Percentiles rank a stretch among this genome's conserved stretches.
These are phyloP conservation scores for Diaphora mendica DNA, from an alignment of 2,888 invertebrate species.

Conservation along the genomic window DNA sequence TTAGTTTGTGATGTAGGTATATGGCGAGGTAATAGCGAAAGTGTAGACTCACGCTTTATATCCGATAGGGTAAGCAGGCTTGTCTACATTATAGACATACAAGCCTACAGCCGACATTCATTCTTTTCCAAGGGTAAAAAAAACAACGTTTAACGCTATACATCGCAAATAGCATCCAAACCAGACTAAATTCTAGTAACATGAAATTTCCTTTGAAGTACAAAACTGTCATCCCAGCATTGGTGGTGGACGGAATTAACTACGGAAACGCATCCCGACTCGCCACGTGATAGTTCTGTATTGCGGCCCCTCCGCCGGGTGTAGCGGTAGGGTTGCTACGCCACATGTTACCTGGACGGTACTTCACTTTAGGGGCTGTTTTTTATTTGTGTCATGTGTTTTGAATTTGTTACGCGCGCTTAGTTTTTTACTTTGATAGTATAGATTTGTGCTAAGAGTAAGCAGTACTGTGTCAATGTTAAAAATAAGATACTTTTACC, in stretches of 20 bases:
- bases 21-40: no score
- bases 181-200: neutral
- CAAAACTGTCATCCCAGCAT: slow-evolving; percentile 33
- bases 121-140: neutral
- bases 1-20: no score
- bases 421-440: neutral
- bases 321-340: slow-evolving; percentile 14
- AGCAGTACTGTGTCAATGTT: neutral
- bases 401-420: neutral
- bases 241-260: slow-evolving; percentile 43
- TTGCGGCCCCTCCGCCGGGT: neutral
- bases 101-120: no score
- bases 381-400: neutral
- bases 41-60: no score
- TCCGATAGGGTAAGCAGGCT: no score
- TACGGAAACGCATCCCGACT: slow-evolving; percentile 47
- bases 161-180: neutral
- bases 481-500: neutral
- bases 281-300: neutral
- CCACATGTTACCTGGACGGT: slow-evolving; percentile 14
- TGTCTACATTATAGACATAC: no score
- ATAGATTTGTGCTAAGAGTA: neutral
- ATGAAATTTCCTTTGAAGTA: slow-evolving; percentile 9
- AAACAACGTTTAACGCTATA: neutral
- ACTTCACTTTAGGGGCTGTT: slow-evolving; percentile 4